A percentile compares a stretch with the other conserved stretches of the same genome.
phyloP scores from a whole-genome alignment of 2,113 vertebrate genomes.

The Chamaea fasciata region DNA sequence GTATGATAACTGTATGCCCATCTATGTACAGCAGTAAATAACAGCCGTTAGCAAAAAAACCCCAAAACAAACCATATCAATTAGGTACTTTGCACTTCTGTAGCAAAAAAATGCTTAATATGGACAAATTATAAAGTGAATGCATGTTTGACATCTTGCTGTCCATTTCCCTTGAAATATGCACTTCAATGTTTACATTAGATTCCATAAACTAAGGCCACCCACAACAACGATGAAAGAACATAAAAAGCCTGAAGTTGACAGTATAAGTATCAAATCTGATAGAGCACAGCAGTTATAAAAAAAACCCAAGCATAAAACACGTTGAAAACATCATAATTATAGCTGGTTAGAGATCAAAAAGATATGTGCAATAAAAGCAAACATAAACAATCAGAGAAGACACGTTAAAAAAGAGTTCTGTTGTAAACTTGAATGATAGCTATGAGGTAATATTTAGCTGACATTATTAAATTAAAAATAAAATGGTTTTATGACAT shows the following conservation, averaged over 20 bases:
- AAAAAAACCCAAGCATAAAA: slow-evolving; percentile 60
- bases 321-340: slow-evolving; percentile 59
- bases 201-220: slow-evolving; percentile 34
- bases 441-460: background rate
- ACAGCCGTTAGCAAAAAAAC: background rate
- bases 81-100: background rate
- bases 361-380: slow-evolving; percentile 42
- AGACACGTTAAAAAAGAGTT: slow-evolving; percentile 3
- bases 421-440: slow-evolving; percentile 10
- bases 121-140: background rate
- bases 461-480: slow-evolving; percentile 6
- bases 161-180: slow-evolving; percentile 30
- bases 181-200: slow-evolving; percentile 44
- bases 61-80: background rate
- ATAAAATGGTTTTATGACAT: background rate
- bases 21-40: background rate
- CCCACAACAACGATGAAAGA: slow-evolving; percentile 20
- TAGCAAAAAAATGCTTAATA: background rate
- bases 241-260: slow-evolving; percentile 52
- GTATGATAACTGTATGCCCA: background rate
- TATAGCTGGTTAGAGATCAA: slow-evolving; percentile 61
- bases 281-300: slow-evolving; percentile 34
- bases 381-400: slow-evolving; percentile 36
- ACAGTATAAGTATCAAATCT: slow-evolving; percentile 48
- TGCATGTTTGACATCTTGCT: slow-evolving; percentile 25